Evolutionary conservation across 1,140 invertebrate genomes (phyloP).

Genomic region (Drosophila funebris): DNA sequence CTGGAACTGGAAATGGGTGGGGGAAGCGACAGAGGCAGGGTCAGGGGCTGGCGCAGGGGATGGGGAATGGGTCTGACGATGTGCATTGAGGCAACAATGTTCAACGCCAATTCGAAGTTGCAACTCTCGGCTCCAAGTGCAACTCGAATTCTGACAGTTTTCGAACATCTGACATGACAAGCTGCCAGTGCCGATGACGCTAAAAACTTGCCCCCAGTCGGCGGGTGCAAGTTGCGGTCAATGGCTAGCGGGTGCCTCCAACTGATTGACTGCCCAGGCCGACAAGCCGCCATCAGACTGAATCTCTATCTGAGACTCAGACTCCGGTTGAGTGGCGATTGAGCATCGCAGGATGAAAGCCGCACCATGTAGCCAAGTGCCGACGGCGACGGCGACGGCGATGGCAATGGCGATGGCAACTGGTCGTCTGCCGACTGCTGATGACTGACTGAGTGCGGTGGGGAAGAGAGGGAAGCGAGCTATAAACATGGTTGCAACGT

Average conservation of each 20-base stretch:
- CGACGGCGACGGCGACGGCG: constrained; percentile 41
- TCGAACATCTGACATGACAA: constrained; percentile 72
- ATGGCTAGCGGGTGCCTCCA: constrained; percentile 21
- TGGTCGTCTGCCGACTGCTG: constrained; percentile 12
- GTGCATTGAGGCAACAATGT: constrained; percentile 29
- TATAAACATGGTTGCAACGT: neutral
- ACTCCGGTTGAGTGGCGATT: constrained; percentile 42
- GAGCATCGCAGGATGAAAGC: constrained; percentile 33
- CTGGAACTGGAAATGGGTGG: neutral
- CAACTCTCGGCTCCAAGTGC: constrained; percentile 24
- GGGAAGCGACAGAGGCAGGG: no score
- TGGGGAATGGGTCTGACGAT: neutral
- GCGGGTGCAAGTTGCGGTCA: constrained; percentile 2
- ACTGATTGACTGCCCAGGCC: constrained; percentile 47
- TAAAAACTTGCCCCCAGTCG: constrained; percentile 60
- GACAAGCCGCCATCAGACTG: neutral
- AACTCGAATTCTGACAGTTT: constrained; percentile 74
- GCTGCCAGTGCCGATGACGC: constrained; percentile 69
- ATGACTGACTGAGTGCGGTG: neutral
- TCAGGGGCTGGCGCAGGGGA: neutral
- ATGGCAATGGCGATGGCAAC: constrained; percentile 18
- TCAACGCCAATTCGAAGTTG: constrained; percentile 25
- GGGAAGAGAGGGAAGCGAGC: constrained; percentile 2
- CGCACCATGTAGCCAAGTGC: constrained; percentile 52
- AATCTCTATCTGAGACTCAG: constrained; percentile 1